Percentiles rank a stretch among this genome's conserved stretches.
Conservation (phyloP, 2,113 vertebrate species). For the Stictonetta naevosa region DNA sequence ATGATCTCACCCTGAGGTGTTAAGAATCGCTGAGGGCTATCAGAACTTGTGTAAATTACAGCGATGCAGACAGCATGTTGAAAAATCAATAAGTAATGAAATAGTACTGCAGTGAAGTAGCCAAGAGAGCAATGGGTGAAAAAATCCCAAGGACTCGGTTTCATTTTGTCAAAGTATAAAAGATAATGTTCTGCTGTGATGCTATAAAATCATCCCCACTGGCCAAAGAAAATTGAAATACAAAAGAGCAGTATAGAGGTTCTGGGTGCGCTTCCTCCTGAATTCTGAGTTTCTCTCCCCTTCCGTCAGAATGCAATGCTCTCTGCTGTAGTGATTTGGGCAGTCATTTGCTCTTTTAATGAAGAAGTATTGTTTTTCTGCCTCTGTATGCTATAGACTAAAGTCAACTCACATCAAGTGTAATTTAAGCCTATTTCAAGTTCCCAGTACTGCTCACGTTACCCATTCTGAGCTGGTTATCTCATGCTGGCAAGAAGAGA, state of each 20-base stretch:
- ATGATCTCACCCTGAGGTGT: slow-evolving; percentile 79
- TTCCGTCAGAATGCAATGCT: not conserved
- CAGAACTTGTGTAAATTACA: slow-evolving; percentile 86
- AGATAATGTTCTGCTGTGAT: slow-evolving; percentile 79
- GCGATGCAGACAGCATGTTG: slow-evolving; percentile 77
- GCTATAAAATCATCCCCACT: slow-evolving; percentile 75
- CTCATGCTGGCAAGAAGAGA: not conserved
- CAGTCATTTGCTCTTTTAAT: not conserved
- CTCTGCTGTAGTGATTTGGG: not conserved
- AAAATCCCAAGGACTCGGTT: slow-evolving; percentile 82
- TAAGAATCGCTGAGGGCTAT: slow-evolving; percentile 81
- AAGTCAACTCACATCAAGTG: not conserved
- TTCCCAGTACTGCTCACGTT: not conserved
- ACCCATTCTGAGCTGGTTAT: not conserved
- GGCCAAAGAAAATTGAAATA: slow-evolving; percentile 68
- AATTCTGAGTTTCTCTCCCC: not conserved
- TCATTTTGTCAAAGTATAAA: slow-evolving; percentile 84
- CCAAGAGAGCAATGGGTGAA: slow-evolving; percentile 82
- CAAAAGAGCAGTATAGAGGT: slow-evolving; percentile 27
- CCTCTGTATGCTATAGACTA: not conserved
- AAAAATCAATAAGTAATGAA: slow-evolving; percentile 88
- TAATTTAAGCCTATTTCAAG: not conserved
- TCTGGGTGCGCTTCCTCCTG: not conserved
- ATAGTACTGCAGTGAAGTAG: slow-evolving; percentile 81
- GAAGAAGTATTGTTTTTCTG: not conserved